phyloP scores from a whole-genome alignment of 2,113 vertebrate genomes.

The Tragelaphus scriptus region DNA sequence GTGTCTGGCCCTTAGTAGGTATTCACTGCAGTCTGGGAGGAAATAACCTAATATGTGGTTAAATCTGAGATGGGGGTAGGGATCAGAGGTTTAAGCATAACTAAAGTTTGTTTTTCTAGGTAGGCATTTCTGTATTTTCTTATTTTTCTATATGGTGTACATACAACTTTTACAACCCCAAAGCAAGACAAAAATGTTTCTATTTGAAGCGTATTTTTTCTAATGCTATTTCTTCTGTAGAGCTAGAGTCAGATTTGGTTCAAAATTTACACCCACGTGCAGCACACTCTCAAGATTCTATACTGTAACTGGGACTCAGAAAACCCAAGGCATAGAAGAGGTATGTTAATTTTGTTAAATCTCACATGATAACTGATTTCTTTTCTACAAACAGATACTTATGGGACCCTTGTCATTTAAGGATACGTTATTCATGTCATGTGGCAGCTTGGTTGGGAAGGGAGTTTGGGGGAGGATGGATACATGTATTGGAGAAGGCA shows the following conservation, averaged over 20 bases:
- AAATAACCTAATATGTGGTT: not conserved
- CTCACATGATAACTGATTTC: not conserved
- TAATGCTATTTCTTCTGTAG: not conserved
- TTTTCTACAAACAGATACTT: not conserved
- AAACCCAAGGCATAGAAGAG: not conserved
- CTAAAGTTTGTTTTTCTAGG: not conserved
- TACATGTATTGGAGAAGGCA: not conserved
- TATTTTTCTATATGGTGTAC: not conserved
- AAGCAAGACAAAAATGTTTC: not conserved
- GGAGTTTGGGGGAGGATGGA: not conserved
- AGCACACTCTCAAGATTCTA: not conserved
- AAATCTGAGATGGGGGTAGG: not conserved
- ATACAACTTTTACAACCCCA: not conserved
- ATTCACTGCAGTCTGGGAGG: not conserved
- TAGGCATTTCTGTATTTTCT: not conserved
- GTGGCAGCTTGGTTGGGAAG: not conserved
- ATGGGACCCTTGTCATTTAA: not conserved
- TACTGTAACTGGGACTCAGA: rapidly evolving
- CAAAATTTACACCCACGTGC: not conserved
- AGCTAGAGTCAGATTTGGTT: not conserved
- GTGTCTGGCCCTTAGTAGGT: not conserved
- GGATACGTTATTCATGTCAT: not conserved
- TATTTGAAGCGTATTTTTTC: not conserved
- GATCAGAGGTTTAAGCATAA: not conserved
- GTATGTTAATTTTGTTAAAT: not conserved